Conservation (phyloP, 2,888 invertebrate species). For the Spilarctia lutea region DNA sequence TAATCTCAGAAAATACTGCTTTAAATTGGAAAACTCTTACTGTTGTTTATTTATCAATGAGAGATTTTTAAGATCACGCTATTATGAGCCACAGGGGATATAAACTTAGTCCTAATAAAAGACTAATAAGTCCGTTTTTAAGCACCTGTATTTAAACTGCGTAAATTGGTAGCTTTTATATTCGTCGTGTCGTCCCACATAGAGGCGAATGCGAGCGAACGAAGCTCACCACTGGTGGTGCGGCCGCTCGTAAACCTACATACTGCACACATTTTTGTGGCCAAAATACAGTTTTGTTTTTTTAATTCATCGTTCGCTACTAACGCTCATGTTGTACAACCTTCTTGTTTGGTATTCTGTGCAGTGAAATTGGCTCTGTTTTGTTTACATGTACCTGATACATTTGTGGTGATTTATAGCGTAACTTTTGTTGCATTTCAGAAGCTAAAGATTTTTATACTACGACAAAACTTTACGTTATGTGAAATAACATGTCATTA, state of each 20-base stretch:
- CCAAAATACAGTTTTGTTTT: constrained; percentile 53
- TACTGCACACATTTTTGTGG: constrained; percentile 57
- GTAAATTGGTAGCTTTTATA: constrained; percentile 1
- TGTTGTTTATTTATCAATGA: too few relatives aligned
- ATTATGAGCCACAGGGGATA: background rate
- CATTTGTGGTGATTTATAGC: background rate
- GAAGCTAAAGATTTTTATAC: background rate
- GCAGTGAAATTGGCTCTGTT: background rate
- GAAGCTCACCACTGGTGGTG: constrained; percentile 25
- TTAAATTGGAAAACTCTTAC: too few relatives aligned
- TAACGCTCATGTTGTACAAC: constrained; percentile 17
- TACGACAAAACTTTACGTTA: background rate
- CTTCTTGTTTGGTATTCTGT: constrained; percentile 12
- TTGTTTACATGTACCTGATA: background rate
- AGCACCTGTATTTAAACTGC: constrained; percentile 1
- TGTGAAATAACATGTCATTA: too few relatives aligned
- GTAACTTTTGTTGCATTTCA: background rate
- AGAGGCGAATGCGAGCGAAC: constrained; percentile 2
- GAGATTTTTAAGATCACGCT: too few relatives aligned
- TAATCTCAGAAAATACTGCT: too few relatives aligned
- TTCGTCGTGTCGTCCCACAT: constrained; percentile 16
- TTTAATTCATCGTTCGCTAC: constrained; percentile 43
- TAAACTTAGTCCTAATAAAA: background rate
- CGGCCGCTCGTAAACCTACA: constrained; percentile 58
- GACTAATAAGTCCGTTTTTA: background rate